A percentile compares a stretch with the other conserved stretches of the same genome.
Evolutionary conservation across 2,113 vertebrate genomes (phyloP).

Genomic region (Daubentonia madagascariensis): DNA sequence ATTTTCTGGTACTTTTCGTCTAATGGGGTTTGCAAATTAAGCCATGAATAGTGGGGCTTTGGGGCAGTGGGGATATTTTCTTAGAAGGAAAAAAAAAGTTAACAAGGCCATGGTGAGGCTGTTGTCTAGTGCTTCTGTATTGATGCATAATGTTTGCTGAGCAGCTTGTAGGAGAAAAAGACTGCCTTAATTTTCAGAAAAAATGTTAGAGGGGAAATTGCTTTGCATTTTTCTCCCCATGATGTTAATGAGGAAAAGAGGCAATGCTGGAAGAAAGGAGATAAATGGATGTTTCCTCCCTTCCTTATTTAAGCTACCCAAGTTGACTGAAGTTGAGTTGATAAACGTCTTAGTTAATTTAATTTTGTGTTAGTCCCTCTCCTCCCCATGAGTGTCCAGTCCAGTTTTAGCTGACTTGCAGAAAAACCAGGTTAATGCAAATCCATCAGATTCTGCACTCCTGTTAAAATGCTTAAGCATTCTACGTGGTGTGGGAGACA

Average conservation of each 20-base stretch:
- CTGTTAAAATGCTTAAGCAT: constrained; percentile 5
- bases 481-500: neutral
- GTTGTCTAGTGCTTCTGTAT: neutral
- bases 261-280: neutral
- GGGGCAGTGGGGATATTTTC: constrained; percentile 48
- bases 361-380: constrained; percentile 3
- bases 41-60: constrained; percentile 42
- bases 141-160: neutral
- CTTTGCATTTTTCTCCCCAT: neutral
- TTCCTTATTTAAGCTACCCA: neutral
- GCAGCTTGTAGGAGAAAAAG: neutral
- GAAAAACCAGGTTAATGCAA: neutral
- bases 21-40: constrained; percentile 70
- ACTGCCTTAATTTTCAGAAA: neutral
- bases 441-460: neutral
- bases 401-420: constrained; percentile 38
- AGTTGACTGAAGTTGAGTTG: neutral
- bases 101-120: neutral
- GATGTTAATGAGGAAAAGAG: constrained; percentile 17
- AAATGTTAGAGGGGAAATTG: neutral
- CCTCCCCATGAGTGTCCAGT: neutral
- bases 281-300: neutral
- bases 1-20: constrained; percentile 57
- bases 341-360: constrained; percentile 38
- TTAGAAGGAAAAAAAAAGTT: constrained; percentile 1